phyloP scores from a whole-genome alignment of 1,140 invertebrate genomes.

The Bombyx mandarina region DNA sequence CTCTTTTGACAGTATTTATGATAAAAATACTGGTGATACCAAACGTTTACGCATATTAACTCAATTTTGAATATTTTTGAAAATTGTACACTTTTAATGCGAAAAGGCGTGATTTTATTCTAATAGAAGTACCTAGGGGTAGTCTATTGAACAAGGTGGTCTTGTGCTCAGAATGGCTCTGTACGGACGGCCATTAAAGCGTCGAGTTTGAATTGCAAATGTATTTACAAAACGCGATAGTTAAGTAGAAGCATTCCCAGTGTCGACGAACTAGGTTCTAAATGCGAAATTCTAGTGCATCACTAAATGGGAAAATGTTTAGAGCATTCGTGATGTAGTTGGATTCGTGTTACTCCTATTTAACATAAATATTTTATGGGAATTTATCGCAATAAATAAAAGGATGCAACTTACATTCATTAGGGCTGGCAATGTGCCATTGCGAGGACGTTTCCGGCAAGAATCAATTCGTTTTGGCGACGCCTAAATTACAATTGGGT shows the following conservation, averaged over 20 bases:
- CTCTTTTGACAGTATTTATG: too few species aligned
- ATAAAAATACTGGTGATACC: too few species aligned
- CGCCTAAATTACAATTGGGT: constrained; percentile 43
- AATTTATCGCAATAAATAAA: constrained; percentile 32
- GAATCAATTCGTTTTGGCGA: constrained; percentile 45
- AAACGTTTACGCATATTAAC: too few species aligned
- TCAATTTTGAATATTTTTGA: too few species aligned
- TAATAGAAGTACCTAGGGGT: too few species aligned
- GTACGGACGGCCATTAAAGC: constrained; percentile 25
- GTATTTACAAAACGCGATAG: constrained; percentile 21
- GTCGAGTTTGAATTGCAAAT: constrained; percentile 37
- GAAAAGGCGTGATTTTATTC: too few species aligned
- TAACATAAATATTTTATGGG: constrained; percentile 5
- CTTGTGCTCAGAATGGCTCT: too few species aligned
- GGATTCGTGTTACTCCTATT: not conserved
- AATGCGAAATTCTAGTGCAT: constrained; percentile 12
- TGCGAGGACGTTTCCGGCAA: constrained; percentile 46
- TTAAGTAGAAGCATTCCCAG: constrained; percentile 29
- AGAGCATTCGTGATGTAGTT: not conserved
- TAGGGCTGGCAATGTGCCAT: constrained; percentile 53
- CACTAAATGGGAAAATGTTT: not conserved
- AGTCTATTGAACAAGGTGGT: too few species aligned
- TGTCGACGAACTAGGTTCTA: constrained; percentile 25
- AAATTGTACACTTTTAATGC: too few species aligned
- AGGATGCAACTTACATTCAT: constrained; percentile 35